Base-by-base conservation (phyloP, 2,888 invertebrate genomes). In the Xylocampa areola region DNA sequence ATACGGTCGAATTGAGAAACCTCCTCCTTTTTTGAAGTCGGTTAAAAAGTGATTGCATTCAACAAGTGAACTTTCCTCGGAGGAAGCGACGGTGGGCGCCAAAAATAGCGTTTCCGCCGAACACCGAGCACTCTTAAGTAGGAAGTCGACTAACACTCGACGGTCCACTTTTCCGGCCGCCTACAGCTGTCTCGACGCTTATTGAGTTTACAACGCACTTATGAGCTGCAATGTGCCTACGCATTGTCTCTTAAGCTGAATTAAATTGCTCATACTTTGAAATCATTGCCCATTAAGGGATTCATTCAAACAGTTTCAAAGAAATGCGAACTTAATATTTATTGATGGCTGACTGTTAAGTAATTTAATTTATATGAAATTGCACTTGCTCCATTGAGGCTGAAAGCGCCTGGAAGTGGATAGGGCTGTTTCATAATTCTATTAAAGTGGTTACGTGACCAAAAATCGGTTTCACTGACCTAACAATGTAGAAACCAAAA, bases 41-140 rank as follows among this genome's bases (percentile, higher is more conserved):
- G n/a, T n/a, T n/a, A n/a, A n/a, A n/a, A 77, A 79, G 74, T 79
- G 83, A 86, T 87, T 82, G 81, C 80, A 83, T 83, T 83, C 76
- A 82, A 81, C 79, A 83, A 83, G 82, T 82, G 83, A 84, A 90
- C 93, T 93, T 94, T 94, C 93, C 90, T 90, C 89, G 68, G 82
- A 91, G 92, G 93, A 94, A 92, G 87, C 89, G 81, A 63, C 89
- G 82, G 90, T 89, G 91, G 89, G 90, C 91, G 90, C 94, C 93
- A 89, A 92, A 94, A 94, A 94, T 93, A 94, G 94, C 87, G 86
- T 88, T 91, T 94, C 94, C 94, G 93, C 76, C 84, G 84, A 86
- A 84, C 82, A 81, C 76, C 78, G 81, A 81, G 82, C 85, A 78
- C 86, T 87, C 86, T 73, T 93, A 94, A 93, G 93, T 92, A 93